Evolutionary conservation across 1,140 invertebrate genomes (phyloP).

Genomic region (Leptinotarsa lineolata): DNA sequence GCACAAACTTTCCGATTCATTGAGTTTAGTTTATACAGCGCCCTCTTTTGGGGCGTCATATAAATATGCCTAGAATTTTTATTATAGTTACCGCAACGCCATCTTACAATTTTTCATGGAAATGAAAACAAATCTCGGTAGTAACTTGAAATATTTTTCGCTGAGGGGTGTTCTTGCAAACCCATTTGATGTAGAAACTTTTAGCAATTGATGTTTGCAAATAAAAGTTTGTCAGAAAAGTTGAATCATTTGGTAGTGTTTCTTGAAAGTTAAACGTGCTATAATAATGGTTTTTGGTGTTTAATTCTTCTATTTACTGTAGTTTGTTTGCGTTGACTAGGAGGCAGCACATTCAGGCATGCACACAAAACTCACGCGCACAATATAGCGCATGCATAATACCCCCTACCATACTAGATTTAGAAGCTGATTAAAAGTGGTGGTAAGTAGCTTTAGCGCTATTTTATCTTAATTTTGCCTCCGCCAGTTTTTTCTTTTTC

Average conservation of each 20-base stretch:
- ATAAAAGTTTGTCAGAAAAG: not conserved
- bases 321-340: slow-evolving; percentile 54
- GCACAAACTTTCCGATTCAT: too few species aligned
- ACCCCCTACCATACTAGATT: slow-evolving; percentile 53
- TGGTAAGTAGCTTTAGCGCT: slow-evolving; percentile 53
- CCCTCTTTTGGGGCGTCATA: too few species aligned
- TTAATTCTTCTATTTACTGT: slow-evolving; percentile 45
- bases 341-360: slow-evolving; percentile 53
- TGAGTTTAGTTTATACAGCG: too few species aligned
- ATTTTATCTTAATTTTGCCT: slow-evolving; percentile 47
- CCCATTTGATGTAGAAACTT: too few species aligned
- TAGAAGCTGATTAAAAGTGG: slow-evolving; percentile 48
- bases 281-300: slow-evolving; percentile 41
- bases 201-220: too few species aligned
- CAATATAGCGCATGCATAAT: slow-evolving; percentile 53
- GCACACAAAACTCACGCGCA: slow-evolving; percentile 49
- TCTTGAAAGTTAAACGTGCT: slow-evolving; percentile 27
- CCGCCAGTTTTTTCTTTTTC: slow-evolving; percentile 24
- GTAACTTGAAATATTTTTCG: too few species aligned
- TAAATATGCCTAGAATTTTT: too few species aligned
- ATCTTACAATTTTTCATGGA: too few species aligned
- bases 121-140: too few species aligned
- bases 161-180: too few species aligned
- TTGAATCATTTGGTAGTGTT: slow-evolving; percentile 22
- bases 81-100: too few species aligned